Evolutionary conservation across 2,113 vertebrate species (phyloP).

Genomic region (Porphyrio hochstetteri): DNA sequence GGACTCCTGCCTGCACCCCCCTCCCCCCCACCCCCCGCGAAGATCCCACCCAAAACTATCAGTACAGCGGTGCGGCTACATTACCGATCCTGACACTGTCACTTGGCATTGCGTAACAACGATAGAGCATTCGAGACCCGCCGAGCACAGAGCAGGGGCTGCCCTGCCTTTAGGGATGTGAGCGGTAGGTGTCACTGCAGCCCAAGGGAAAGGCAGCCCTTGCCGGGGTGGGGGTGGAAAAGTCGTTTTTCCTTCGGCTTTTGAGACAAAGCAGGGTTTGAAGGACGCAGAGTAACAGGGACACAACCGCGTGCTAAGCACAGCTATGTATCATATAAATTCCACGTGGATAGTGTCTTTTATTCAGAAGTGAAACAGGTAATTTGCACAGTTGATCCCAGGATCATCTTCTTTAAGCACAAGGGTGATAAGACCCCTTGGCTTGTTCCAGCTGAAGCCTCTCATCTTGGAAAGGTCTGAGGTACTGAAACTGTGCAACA

Average conservation of each 20-base stretch:
- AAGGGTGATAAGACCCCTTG: not conserved
- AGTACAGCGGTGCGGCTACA: not conserved
- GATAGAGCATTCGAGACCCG: not conserved
- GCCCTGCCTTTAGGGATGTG: not conserved
- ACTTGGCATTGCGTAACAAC: rapidly evolving
- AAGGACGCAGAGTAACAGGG: not conserved
- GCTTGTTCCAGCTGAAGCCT: not conserved
- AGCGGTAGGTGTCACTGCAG: slow-evolving; percentile 57
- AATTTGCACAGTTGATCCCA: not conserved
- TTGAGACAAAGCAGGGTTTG: not conserved
- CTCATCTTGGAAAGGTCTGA: not conserved
- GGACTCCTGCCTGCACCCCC: not conserved
- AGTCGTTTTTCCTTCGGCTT: not conserved
- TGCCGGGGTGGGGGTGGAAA: not conserved
- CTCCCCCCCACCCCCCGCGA: too few species aligned
- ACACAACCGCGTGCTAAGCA: not conserved
- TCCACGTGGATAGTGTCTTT: not conserved
- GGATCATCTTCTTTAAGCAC: not conserved
- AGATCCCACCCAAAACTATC: not conserved
- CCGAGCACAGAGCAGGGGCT: not conserved
- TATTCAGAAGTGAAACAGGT: not conserved
- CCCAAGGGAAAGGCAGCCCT: not conserved
- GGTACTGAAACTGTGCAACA: not conserved
- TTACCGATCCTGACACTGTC: not conserved
- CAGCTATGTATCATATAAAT: not conserved